Conservation (phyloP, 2,797 vertebrate genomes). For the Otolemur crassicaudatus region DNA sequence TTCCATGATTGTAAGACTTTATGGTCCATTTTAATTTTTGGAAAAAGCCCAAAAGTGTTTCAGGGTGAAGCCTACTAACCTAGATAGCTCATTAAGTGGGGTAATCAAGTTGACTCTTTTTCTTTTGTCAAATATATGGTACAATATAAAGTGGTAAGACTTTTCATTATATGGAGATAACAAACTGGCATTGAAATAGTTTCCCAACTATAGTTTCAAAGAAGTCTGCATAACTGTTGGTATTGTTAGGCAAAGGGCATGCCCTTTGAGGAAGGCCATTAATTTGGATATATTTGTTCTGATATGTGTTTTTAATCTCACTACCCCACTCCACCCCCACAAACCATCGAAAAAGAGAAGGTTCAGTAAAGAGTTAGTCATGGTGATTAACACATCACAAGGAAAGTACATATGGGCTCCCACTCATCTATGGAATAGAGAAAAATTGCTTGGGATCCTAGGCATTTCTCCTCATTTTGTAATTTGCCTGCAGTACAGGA, state of each 20-base stretch:
- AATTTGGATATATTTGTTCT: not conserved
- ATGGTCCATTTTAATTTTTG: conserved; percentile 25
- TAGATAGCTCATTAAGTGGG: not conserved
- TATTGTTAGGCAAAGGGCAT: not conserved
- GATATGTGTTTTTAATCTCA: conserved; percentile 31
- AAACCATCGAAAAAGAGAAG: not conserved
- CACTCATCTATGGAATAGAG: not conserved
- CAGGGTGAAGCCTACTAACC: conserved; percentile 14
- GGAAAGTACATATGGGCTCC: not conserved
- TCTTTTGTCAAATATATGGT: not conserved
- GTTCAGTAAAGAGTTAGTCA: not conserved
- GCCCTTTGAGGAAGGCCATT: not conserved
- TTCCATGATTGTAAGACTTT: not conserved
- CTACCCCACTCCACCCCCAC: not conserved
- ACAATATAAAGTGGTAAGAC: not conserved
- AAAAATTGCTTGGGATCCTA: not conserved
- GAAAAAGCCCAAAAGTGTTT: not conserved
- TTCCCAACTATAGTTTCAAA: not conserved
- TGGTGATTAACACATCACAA: not conserved
- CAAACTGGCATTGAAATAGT: not conserved
- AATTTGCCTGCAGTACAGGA: not conserved
- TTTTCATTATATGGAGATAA: not conserved
- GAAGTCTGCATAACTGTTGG: not conserved
- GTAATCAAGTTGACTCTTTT: not conserved
- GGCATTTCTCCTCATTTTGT: not conserved